Evolutionary conservation across 1,140 invertebrate species (phyloP).

Genomic region (Lasioglossum albipes): DNA sequence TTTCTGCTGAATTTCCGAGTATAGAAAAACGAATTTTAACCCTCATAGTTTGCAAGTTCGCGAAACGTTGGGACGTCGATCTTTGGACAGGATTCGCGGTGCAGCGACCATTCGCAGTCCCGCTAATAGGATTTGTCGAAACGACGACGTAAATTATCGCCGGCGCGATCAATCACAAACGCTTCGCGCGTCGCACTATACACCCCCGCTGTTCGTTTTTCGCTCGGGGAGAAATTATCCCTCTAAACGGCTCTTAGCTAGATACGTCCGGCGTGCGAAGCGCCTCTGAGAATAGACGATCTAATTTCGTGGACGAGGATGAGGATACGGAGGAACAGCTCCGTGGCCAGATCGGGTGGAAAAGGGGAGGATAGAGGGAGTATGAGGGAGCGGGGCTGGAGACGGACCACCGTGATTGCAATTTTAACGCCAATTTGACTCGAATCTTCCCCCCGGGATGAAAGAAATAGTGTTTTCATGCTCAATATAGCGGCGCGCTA

Average conservation of each 20-base stretch:
- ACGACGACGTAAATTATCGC: background rate
- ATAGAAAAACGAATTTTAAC: too few relatives aligned
- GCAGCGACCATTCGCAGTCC: background rate
- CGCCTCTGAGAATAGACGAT: constrained; percentile 78
- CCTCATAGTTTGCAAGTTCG: too few relatives aligned
- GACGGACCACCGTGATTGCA: constrained; percentile 79
- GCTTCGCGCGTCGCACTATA: background rate
- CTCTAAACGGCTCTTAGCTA: constrained; percentile 60
- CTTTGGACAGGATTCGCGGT: background rate
- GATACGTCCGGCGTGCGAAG: constrained; percentile 45
- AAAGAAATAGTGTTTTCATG: constrained; percentile 79
- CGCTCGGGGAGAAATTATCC: constrained; percentile 53
- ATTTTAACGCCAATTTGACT: constrained; percentile 80
- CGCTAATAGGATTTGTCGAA: constrained; percentile 16
- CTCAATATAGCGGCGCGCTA: constrained; percentile 75
- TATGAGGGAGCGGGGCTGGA: constrained; percentile 42
- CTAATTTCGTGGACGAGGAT: constrained; percentile 75
- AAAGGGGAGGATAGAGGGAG: background rate
- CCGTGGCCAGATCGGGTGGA: constrained; percentile 10
- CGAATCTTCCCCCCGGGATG: constrained; percentile 70
- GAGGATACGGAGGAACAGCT: constrained; percentile 50
- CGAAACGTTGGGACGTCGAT: too few relatives aligned
- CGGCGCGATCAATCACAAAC: constrained; percentile 10
- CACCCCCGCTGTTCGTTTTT: constrained; percentile 6
- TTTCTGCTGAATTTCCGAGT: too few relatives aligned